Evolutionary conservation across 2,113 vertebrate genomes (phyloP), one percentile per base, ranked within the genome.

Genomic region (Hippolais icterina): DNA sequence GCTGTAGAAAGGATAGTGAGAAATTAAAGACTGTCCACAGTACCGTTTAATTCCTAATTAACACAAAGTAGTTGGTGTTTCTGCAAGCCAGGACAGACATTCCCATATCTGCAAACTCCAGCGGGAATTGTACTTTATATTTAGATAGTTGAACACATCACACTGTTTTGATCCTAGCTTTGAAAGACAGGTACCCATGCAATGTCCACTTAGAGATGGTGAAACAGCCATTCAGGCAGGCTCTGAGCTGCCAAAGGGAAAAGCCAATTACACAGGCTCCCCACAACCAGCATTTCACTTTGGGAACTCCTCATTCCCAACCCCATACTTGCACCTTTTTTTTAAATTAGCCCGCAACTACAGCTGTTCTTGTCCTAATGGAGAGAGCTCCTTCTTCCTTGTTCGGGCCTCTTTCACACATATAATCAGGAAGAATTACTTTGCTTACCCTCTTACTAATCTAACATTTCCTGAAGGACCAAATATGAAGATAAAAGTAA

Each of bases 401-500:
- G 10, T 83, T 18, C 23, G 22, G 18, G 12, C 21, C 25, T 90
- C 72, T 70, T 77, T 86, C 79, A 63, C 6, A 37, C 16, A 68
- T 4, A 46, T 71, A 77, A 80, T n/a, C 46, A 81, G 63, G 57
- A 11, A 89, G 33, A 93, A 84, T 71, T 74, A 69, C 49, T 89
- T 57, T 46, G 11, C 37, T 72, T 87, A 83, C 22, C 15, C 23
- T 84, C 27, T 50, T 37, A 70, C 19, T 60, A 92, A 61, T 85
- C 50, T 93, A 79, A 85, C 50, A 66, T 92, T 76, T 88, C 63
- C 70, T 91, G 82, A 83, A 95, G 39, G n/a, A 87, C 39, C 21
- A 79, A 87, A 87, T 74, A 82, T 22, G 86, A 87, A 90, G 83
- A 77, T 87, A 90, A 89, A 86, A 94, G 66, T 80, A 94, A 89